Evolutionary conservation across 2,888 invertebrate species (phyloP), one percentile per base, ranked within the genome.

Genomic region (Ichneumon xanthorius): DNA sequence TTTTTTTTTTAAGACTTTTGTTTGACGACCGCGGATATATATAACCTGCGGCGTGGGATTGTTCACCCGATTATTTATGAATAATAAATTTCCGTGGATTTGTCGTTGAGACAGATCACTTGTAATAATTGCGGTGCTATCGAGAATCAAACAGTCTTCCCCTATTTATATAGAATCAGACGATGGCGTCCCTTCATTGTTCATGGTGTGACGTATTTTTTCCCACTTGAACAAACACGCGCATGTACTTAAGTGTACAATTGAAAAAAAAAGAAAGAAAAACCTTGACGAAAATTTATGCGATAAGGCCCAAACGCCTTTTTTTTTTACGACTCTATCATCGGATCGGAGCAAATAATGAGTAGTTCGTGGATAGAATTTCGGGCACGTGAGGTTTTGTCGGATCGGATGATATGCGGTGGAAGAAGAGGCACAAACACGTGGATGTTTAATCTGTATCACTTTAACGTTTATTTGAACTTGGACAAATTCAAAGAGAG

Each of bases 401-500:
- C 50, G 53, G 67, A 61, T 53, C 0, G 6, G 50, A 14, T 30
- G 3, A 50, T 2, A 19, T 37, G 30, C 11, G 45, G 16, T 33
- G 19, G 16, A 19, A 65, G 9, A 58, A 61, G 33, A 65, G 53
- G n/a, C 67, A 65, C 37, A 65, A 76, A 76, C 53, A 53, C 76
- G 22, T 48, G 5, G 30, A 50, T 33, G 33, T 50, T 50, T 77
- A 22, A 63, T 77, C 50, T 61, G 77, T 40, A 81, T 85, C 77
- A 78, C 61, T 82, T 85, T 53, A 82, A 79, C 55, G 40, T 82
- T 81, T 81, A 82, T 86, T 86, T 55, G 75, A 86, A 73, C 78
- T 84, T 63, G 55, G 76, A 81, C 75, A 76, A 80, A 79, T 80
- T 77, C 72, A 77, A 73, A 77, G 63, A 72, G 22, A n/a, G 5